A percentile compares a stretch with the other conserved stretches of the same genome.
Evolutionary conservation across 1,140 invertebrate genomes (phyloP).

Genomic region (Drosophila serrata): DNA sequence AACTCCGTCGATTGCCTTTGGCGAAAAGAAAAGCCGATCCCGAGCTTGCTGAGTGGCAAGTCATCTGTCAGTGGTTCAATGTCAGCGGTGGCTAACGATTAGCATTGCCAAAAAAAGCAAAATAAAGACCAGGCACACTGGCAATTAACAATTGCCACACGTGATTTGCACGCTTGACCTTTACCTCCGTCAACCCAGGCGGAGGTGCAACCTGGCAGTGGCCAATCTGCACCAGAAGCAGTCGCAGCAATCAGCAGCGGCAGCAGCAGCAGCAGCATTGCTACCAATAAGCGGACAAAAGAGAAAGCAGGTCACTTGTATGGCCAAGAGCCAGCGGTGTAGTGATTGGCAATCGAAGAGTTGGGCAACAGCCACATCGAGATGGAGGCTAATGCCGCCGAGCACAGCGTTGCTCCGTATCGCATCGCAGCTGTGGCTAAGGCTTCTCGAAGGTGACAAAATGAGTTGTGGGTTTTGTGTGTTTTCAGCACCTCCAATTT

Average conservation of each 20-base stretch:
- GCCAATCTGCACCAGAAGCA: slow-evolving; percentile 25
- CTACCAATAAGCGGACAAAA: slow-evolving; percentile 78
- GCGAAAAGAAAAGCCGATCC: slow-evolving; percentile 42
- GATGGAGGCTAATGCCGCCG: slow-evolving; percentile 68
- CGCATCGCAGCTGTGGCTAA: slow-evolving; percentile 1
- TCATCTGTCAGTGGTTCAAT: slow-evolving; percentile 47
- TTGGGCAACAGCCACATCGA: slow-evolving; percentile 68
- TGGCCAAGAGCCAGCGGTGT: slow-evolving; percentile 68
- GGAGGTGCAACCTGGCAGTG: slow-evolving; percentile 26
- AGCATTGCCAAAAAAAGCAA: slow-evolving; percentile 58
- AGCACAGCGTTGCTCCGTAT: not conserved
- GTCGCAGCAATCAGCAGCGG: slow-evolving; percentile 3
- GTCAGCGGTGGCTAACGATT: slow-evolving; percentile 38
- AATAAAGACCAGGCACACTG: slow-evolving; percentile 24
- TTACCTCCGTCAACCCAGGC: slow-evolving; percentile 7
- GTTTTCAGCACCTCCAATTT: slow-evolving; percentile 51
- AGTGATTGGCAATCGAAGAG: slow-evolving; percentile 82
- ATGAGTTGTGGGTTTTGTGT: slow-evolving; percentile 44
- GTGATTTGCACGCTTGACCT: slow-evolving; percentile 72
- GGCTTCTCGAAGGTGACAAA: slow-evolving; percentile 80
- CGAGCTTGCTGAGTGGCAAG: not conserved
- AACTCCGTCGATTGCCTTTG: slow-evolving; percentile 38
- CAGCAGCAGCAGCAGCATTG: slow-evolving; percentile 28
- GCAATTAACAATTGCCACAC: slow-evolving; percentile 67
- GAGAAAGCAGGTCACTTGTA: slow-evolving; percentile 83